A percentile compares a stretch with the other conserved stretches of the same genome.
Conservation (phyloP, 2,113 vertebrate species). For the Cyprinus carpio region DNA sequence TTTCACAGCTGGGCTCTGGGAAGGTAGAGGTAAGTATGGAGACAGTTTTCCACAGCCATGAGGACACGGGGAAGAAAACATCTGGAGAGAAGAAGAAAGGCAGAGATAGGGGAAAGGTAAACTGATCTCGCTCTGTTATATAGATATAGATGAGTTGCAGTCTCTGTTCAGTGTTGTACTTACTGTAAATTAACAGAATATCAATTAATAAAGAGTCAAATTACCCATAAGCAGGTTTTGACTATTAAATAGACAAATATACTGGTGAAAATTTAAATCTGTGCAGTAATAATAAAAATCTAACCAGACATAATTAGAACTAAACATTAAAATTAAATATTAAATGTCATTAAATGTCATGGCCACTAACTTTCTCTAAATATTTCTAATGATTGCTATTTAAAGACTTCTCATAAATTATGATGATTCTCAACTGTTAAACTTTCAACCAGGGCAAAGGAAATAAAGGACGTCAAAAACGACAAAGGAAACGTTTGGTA, state of each 20-base stretch:
- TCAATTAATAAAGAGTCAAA: neutral
- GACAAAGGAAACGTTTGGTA: slow-evolving; percentile 78
- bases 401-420: slow-evolving; percentile 28
- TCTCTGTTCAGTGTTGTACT: neutral
- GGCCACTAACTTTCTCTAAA: slow-evolving; percentile 9
- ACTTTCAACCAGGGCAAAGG: slow-evolving; percentile 78
- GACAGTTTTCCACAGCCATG: slow-evolving; percentile 61
- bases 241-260: neutral
- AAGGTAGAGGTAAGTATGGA: slow-evolving; percentile 62
- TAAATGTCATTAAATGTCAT: neutral
- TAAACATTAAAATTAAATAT: neutral
- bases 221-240: neutral
- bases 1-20: slow-evolving; percentile 62
- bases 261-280: neutral
- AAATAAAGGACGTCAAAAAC: slow-evolving; percentile 79
- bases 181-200: neutral
- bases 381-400: slow-evolving; percentile 24
- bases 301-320: slow-evolving; percentile 17
- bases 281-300: neutral
- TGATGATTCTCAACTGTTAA: slow-evolving; percentile 64
- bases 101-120: slow-evolving; percentile 74
- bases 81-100: slow-evolving; percentile 73
- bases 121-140: neutral
- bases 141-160: neutral
- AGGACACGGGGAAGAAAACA: slow-evolving; percentile 67